These are phyloP conservation scores for Agrypnia vestita DNA, from an alignment of 1,140 invertebrate genomes.

Conservation along the genomic window DNA sequence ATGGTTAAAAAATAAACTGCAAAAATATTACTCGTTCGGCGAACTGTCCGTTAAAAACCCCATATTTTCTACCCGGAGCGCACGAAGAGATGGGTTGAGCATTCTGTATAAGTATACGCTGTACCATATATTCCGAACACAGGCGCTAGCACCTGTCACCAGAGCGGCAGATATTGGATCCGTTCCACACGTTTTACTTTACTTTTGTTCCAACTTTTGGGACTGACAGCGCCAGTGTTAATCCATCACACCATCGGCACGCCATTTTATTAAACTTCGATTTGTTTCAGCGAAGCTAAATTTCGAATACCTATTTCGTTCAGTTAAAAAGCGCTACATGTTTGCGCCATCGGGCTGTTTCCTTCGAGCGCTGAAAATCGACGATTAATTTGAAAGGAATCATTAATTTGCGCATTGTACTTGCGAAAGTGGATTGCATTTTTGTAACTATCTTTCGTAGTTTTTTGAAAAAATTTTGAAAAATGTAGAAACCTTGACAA, in stretches of 20 bases:
- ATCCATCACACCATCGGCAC: conserved; percentile 41
- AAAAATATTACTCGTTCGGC: too few species aligned
- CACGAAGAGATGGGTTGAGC: neutral
- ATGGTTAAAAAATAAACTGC: too few species aligned
- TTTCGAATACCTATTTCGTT: neutral
- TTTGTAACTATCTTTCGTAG: too few species aligned
- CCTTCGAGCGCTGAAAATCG: too few species aligned
- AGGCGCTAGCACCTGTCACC: conserved; percentile 44
- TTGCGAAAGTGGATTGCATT: too few species aligned
- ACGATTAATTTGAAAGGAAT: too few species aligned
- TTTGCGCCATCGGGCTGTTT: too few species aligned
- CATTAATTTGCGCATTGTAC: too few species aligned
- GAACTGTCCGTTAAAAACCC: too few species aligned
- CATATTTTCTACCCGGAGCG: conserved; percentile 11
- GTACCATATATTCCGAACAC: conserved; percentile 9
- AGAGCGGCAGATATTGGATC: conserved; percentile 46
- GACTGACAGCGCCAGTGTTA: conserved; percentile 39
- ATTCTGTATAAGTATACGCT: neutral
- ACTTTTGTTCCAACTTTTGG: conserved; percentile 46
- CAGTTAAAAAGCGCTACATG: neutral
- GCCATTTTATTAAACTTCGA: conserved; percentile 37
- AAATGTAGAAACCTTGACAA: too few species aligned
- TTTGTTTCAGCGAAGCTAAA: neutral
- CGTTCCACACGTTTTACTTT: conserved; percentile 40
- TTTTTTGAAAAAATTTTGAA: too few species aligned